phyloP scores from a whole-genome alignment of 2,888 invertebrate species.

The Drosophila anomelani region DNA sequence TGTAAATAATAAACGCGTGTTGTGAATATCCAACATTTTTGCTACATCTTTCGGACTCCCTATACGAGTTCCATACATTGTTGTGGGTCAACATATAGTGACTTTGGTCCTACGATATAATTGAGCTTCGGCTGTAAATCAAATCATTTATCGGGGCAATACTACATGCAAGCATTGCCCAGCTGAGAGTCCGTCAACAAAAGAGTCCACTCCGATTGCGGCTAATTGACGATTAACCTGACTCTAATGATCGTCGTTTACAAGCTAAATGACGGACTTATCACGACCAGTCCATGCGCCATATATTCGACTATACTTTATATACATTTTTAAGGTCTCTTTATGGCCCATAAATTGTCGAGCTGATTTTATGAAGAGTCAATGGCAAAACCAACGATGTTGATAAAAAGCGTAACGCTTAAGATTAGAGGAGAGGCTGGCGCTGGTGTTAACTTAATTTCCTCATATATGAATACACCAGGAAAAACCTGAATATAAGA shows the following conservation, averaged over 20 bases:
- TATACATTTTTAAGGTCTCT: slow-evolving; percentile 41
- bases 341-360: slow-evolving; percentile 58
- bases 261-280: slow-evolving; percentile 45
- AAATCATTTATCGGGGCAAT: slow-evolving; percentile 47
- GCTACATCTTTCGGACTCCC: slow-evolving; percentile 13
- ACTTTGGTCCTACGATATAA: slow-evolving; percentile 13
- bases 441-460: slow-evolving; percentile 27
- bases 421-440: slow-evolving; percentile 36
- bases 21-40: slow-evolving; percentile 50
- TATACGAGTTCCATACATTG: background rate
- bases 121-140: slow-evolving; percentile 36
- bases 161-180: slow-evolving; percentile 13
- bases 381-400: slow-evolving; percentile 12
- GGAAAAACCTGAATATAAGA: slow-evolving; percentile 5
- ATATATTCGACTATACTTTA: slow-evolving; percentile 52
- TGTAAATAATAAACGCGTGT: slow-evolving; percentile 69
- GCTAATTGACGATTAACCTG: slow-evolving; percentile 64
- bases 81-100: background rate
- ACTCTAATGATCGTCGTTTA: slow-evolving; percentile 55
- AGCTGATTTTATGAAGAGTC: slow-evolving; percentile 67
- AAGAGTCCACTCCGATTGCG: slow-evolving; percentile 38
- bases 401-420: slow-evolving; percentile 58
- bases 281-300: slow-evolving; percentile 43
- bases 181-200: background rate
- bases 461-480: background rate